Evolutionary conservation across 2,888 invertebrate species (phyloP).

Genomic region (Agrotis clavis): DNA sequence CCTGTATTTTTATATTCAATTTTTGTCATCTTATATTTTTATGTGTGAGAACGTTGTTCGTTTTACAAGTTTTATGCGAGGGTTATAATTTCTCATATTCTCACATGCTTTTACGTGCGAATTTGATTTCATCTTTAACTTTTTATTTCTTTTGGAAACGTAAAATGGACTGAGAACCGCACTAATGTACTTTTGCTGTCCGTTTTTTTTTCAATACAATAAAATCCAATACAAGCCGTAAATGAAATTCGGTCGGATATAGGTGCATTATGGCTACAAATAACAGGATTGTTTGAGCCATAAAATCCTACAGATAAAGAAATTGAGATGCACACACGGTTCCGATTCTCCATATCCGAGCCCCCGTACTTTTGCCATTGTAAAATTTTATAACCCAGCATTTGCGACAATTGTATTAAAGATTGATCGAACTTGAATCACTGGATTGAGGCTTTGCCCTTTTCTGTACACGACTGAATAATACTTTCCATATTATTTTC

Average conservation of each 20-base stretch:
- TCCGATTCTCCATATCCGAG: conserved; percentile 18
- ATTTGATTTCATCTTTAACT: conserved; percentile 33
- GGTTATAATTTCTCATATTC: conserved; percentile 28
- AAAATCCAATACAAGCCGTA: not conserved
- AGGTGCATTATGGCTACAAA: conserved; percentile 12
- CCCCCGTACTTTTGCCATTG: conserved; percentile 68
- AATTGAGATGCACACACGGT: conserved; percentile 43
- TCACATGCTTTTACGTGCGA: conserved; percentile 25
- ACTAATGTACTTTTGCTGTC: not conserved
- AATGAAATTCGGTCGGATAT: not conserved
- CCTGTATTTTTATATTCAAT: conserved; percentile 48
- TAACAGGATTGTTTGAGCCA: conserved; percentile 33
- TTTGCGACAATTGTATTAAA: conserved; percentile 80
- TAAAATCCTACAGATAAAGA: conserved; percentile 46
- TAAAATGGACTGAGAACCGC: conserved; percentile 39
- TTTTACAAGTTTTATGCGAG: conserved; percentile 34
- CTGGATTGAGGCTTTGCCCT: conserved; percentile 73
- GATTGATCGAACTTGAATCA: conserved; percentile 72
- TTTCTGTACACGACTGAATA: conserved; percentile 65
- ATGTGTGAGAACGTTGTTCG: conserved; percentile 29
- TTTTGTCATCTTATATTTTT: conserved; percentile 51
- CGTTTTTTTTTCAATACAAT: not conserved
- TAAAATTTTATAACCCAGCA: conserved; percentile 86
- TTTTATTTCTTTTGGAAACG: conserved; percentile 29
- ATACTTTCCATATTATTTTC: conserved; percentile 73